Evolutionary conservation across 2,797 vertebrate genomes (phyloP).

Genomic region (Nannoperca obscura): DNA sequence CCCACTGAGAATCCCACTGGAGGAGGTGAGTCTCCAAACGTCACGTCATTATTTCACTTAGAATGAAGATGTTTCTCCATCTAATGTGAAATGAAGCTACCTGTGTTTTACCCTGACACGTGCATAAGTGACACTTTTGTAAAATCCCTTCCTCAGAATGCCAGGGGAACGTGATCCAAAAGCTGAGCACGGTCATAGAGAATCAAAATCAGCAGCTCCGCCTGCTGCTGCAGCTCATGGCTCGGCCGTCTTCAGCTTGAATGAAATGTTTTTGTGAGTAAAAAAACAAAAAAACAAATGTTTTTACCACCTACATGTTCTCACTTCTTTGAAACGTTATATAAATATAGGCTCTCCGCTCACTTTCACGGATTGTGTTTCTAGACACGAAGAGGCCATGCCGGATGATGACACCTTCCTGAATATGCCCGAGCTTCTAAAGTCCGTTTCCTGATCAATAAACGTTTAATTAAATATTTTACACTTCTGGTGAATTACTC

Average conservation of each 20-base stretch:
- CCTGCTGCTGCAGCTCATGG: slow-evolving; percentile 9
- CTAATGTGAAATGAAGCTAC: neutral
- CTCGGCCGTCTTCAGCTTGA: too few relatives aligned
- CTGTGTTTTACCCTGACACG: neutral
- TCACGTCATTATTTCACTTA: too few relatives aligned
- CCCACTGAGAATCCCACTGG: neutral
- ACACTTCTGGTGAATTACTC: neutral
- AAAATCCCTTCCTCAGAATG: slow-evolving; percentile 1
- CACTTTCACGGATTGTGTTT: slow-evolving; percentile 5
- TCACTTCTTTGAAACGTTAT: too few relatives aligned
- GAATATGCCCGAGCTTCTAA: neutral
- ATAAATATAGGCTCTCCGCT: neutral
- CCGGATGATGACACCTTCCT: neutral
- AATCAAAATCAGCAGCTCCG: slow-evolving; percentile 23
- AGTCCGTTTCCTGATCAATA: neutral
- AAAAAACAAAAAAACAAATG: too few relatives aligned
- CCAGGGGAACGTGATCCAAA: neutral
- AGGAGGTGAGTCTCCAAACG: slow-evolving; percentile 23
- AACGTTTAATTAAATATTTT: neutral
- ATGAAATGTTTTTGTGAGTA: neutral
- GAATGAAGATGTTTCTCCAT: neutral
- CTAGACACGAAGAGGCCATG: neutral
- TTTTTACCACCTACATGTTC: neutral
- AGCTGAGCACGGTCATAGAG: slow-evolving; percentile 1
- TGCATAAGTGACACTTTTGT: neutral